A percentile compares a stretch with the other conserved stretches of the same genome.
Evolutionary conservation across 2,113 vertebrate genomes (phyloP).

Genomic region (Girardinichthys multiradiatus): DNA sequence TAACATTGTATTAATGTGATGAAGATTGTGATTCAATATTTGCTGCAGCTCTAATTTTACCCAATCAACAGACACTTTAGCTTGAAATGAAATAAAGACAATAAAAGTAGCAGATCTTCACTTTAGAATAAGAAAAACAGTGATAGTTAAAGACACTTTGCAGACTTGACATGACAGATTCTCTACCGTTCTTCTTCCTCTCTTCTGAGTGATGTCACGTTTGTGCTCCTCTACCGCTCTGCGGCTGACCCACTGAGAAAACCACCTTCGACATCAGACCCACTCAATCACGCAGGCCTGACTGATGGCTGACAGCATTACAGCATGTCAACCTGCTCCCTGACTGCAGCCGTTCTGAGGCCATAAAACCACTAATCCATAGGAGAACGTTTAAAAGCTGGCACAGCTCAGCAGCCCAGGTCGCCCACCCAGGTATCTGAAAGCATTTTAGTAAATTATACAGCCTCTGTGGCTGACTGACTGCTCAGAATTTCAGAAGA

Average conservation of each 20-base stretch:
- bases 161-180: no score
- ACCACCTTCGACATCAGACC: neutral
- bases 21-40: no score
- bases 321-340: conserved; percentile 15
- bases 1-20: no score
- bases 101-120: no score
- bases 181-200: no score
- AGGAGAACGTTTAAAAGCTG: neutral
- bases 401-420: neutral
- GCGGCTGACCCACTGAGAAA: conserved; percentile 23
- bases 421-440: neutral
- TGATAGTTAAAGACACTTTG: no score
- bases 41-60: no score
- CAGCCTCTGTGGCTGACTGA: no score
- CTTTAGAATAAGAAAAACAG: no score
- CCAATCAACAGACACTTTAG: no score
- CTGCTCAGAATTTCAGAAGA: no score
- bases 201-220: conserved; percentile 29
- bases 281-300: neutral
- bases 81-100: no score
- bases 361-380: conserved; percentile 27
- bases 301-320: neutral
- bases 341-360: conserved; percentile 17
- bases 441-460: neutral
- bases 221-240: conserved; percentile 1